Percentiles rank a stretch among this genome's conserved stretches.
Conservation (phyloP, 2,888 invertebrate genomes). For the Nesidiocoris tenuis region DNA sequence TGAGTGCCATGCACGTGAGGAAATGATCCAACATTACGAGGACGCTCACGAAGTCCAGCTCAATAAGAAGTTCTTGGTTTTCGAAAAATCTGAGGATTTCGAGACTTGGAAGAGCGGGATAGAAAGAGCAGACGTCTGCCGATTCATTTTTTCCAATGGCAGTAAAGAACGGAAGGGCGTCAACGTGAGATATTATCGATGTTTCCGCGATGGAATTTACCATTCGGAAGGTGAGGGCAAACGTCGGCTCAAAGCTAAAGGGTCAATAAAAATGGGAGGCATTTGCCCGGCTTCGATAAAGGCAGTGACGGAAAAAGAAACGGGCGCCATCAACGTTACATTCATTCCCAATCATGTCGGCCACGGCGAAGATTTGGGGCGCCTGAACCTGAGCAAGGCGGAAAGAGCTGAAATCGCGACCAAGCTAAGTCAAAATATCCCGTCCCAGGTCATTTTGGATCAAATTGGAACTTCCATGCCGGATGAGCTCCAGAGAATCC, state of each 20-base stretch:
- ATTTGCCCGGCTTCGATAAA: constrained; percentile 49
- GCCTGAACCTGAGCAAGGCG: constrained; percentile 39
- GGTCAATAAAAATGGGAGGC: constrained; percentile 19
- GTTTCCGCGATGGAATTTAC: constrained; percentile 14
- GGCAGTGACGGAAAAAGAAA: too few relatives aligned
- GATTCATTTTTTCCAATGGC: neutral
- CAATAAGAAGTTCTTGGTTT: neutral
- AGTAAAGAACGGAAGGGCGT: neutral
- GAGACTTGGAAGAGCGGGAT: constrained; percentile 8
- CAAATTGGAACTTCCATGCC: constrained; percentile 29
- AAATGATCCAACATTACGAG: too few relatives aligned
- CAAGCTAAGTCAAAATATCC: constrained; percentile 42
- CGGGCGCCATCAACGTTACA: constrained; percentile 41
- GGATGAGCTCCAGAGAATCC: constrained; percentile 9
- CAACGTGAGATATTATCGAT: neutral
- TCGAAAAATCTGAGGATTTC: neutral
- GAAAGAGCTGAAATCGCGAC: constrained; percentile 46
- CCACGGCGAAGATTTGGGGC: constrained; percentile 46
- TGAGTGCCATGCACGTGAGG: too few relatives aligned
- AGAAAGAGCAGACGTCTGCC: constrained; percentile 8
- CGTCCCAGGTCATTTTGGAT: too few relatives aligned
- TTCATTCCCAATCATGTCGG: constrained; percentile 48
- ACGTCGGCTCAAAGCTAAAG: constrained; percentile 4
- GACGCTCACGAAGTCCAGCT: constrained; percentile 3
- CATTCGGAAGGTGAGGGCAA: too few relatives aligned